Conservation (phyloP, 1,140 invertebrate genomes). For the Andrena cerasifolii region DNA sequence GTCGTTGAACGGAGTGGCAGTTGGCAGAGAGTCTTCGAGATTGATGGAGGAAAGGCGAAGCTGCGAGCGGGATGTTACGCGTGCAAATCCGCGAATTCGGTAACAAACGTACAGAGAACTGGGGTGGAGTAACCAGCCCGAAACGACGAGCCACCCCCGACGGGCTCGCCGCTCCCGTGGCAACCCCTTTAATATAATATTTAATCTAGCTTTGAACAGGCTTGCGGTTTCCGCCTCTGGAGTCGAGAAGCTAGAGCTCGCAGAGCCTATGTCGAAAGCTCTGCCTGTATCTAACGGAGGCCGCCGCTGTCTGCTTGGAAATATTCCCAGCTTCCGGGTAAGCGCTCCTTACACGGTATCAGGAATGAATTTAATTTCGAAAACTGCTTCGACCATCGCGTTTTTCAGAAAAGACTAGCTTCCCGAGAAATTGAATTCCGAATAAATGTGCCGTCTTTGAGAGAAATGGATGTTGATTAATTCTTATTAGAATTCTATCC, state of each 20-base stretch:
- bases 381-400: not conserved
- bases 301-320: conserved; percentile 55
- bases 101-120: conserved; percentile 49
- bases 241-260: conserved; percentile 74
- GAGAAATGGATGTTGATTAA: too few relatives aligned
- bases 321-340: conserved; percentile 52
- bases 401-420: not conserved
- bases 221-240: conserved; percentile 80
- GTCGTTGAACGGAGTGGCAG: too few relatives aligned
- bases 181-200: conserved; percentile 83
- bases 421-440: too few relatives aligned
- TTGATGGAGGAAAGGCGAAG: not conserved
- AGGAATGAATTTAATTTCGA: conserved; percentile 32
- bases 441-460: too few relatives aligned
- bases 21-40: too few relatives aligned
- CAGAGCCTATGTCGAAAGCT: conserved; percentile 68
- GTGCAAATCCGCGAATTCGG: conserved; percentile 56
- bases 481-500: too few relatives aligned
- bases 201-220: conserved; percentile 83
- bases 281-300: conserved; percentile 53
- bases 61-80: conserved; percentile 28
- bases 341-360: conserved; percentile 34
- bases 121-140: conserved; percentile 44
- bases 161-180: conserved; percentile 73
- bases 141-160: conserved; percentile 61